Evolutionary conservation across 2,113 vertebrate species (phyloP).

Genomic region (Cololabis saira): DNA sequence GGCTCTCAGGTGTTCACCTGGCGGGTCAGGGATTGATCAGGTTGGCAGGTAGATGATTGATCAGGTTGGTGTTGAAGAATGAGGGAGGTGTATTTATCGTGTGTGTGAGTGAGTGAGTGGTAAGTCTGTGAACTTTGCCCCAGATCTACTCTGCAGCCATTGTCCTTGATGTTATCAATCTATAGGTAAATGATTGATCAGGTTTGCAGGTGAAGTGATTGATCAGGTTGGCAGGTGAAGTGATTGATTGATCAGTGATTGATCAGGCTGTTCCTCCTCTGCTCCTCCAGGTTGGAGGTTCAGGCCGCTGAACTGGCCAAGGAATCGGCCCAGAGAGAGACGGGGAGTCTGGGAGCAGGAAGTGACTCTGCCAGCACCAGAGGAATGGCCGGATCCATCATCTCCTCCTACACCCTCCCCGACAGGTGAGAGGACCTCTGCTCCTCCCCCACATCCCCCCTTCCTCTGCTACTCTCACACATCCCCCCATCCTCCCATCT

Average conservation of each 20-base stretch:
- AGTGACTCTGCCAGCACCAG: slow-evolving; percentile 97
- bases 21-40: background rate
- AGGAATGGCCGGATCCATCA: slow-evolving; percentile 99
- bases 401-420: slow-evolving; percentile 97
- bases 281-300: slow-evolving; percentile 88
- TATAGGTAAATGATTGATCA: no score
- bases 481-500: background rate
- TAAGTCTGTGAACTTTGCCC: no score
- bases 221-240: background rate
- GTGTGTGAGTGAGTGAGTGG: no score
- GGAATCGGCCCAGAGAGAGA: slow-evolving; percentile 91
- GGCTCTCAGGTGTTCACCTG: no score
- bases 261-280: background rate
- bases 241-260: background rate
- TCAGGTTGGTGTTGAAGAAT: no score
- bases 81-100: no score
- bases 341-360: slow-evolving; percentile 92
- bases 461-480: no score
- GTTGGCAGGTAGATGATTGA: background rate
- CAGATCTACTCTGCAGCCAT: no score
- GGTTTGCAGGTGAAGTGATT: background rate
- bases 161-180: no score
- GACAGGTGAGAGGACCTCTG: slow-evolving; percentile 91
- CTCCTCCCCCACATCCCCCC: no score
- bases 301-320: slow-evolving; percentile 92